phyloP scores from a whole-genome alignment of 2,888 invertebrate genomes.

The Phania funesta region DNA sequence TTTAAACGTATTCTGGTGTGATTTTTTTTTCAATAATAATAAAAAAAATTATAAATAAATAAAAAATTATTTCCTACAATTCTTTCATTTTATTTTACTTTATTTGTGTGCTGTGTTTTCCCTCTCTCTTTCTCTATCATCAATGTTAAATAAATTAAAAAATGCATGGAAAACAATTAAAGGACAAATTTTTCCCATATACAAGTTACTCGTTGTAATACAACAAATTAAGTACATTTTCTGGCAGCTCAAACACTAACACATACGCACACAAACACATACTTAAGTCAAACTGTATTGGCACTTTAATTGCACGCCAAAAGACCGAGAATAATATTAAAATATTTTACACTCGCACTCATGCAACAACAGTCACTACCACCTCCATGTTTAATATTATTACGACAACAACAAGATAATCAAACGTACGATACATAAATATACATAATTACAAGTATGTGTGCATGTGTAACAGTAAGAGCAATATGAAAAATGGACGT shows the following conservation, averaged over 20 bases:
- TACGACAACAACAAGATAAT: conserved; percentile 34
- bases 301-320: conserved; percentile 27
- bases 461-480: not conserved
- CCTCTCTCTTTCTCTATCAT: no score
- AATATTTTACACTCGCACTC: conserved; percentile 15
- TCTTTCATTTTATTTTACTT: conserved; percentile 22
- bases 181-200: conserved; percentile 56
- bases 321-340: conserved; percentile 26
- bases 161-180: conserved; percentile 65
- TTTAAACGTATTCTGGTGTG: conserved; percentile 38
- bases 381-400: conserved; percentile 40
- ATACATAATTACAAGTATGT: not conserved
- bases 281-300: not conserved
- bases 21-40: not conserved
- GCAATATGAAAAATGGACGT: conserved; percentile 1
- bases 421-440: conserved; percentile 24
- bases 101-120: conserved; percentile 36
- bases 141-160: conserved; percentile 65
- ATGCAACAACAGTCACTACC: not conserved
- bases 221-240: conserved; percentile 51
- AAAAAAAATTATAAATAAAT: conserved; percentile 1
- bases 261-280: not conserved
- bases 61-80: conserved; percentile 24
- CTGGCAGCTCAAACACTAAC: conserved; percentile 15
- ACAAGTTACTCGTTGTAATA: conserved; percentile 46